A percentile compares a stretch with the other conserved stretches of the same genome.
These are phyloP conservation scores for Siniperca scherzeri DNA, from an alignment of 2,797 vertebrate species.

Conservation along the genomic window DNA sequence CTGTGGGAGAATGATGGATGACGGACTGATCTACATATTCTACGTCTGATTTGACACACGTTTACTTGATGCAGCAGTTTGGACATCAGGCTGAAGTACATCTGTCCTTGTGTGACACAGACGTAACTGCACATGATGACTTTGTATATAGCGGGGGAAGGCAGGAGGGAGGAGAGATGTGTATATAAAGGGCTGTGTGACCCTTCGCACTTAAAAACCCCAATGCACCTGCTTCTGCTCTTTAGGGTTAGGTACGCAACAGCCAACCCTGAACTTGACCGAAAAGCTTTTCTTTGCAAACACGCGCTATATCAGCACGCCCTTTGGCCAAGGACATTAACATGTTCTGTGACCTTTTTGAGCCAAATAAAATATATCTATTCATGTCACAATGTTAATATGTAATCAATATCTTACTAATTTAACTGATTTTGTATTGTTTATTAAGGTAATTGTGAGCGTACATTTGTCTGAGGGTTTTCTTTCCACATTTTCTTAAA, in stretches of 20 bases:
- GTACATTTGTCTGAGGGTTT: slow-evolving; percentile 11
- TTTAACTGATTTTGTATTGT: slow-evolving; percentile 56
- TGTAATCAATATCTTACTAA: slow-evolving; percentile 59
- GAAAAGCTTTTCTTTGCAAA: slow-evolving; percentile 60
- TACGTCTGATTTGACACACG: slow-evolving; percentile 41
- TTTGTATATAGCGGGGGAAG: slow-evolving; percentile 59
- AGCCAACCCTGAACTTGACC: slow-evolving; percentile 51
- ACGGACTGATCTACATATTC: slow-evolving; percentile 35
- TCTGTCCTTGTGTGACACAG: slow-evolving; percentile 55
- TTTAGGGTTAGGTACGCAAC: slow-evolving; percentile 65
- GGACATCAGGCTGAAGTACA: slow-evolving; percentile 34
- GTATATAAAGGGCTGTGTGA: slow-evolving; percentile 72
- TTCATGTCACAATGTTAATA: slow-evolving; percentile 63
- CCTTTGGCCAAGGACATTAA: slow-evolving; percentile 54
- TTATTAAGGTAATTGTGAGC: slow-evolving; percentile 37
- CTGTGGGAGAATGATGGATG: slow-evolving; percentile 29
- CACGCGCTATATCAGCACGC: slow-evolving; percentile 47
- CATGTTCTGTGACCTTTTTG: slow-evolving; percentile 67
- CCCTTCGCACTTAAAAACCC: slow-evolving; percentile 75
- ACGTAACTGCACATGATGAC: slow-evolving; percentile 49
- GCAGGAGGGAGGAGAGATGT: slow-evolving; percentile 27
- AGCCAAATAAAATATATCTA: slow-evolving; percentile 80
- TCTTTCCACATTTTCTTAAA: slow-evolving; percentile 20
- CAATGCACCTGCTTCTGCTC: slow-evolving; percentile 78
- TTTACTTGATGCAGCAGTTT: slow-evolving; percentile 43